These are phyloP conservation scores for Aethina tumida DNA, from an alignment of 1,140 invertebrate genomes.

Conservation along the genomic window DNA sequence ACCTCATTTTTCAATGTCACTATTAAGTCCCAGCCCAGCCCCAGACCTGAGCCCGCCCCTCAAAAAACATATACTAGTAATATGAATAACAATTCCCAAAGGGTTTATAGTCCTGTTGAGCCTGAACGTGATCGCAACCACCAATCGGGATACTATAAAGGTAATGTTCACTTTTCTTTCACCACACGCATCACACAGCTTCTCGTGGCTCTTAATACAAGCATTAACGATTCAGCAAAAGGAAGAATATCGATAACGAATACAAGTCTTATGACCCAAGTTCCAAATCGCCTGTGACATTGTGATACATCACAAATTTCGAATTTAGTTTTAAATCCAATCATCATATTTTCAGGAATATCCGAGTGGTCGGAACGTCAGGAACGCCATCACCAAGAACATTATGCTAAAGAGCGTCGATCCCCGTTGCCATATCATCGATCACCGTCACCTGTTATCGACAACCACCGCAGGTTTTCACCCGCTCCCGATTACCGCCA, in stretches of 20 bases:
- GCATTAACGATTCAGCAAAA: too few species aligned
- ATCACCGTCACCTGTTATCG: constrained; percentile 8
- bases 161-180: constrained; percentile 9
- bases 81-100: constrained; percentile 16
- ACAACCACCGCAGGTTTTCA: constrained; percentile 19
- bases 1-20: constrained; percentile 68
- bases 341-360: constrained; percentile 46
- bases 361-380: constrained; percentile 66
- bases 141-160: constrained; percentile 24
- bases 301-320: too few species aligned
- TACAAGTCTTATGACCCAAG: too few species aligned
- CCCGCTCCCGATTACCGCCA: constrained; percentile 15
- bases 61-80: constrained; percentile 19
- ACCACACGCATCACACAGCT: too few species aligned
- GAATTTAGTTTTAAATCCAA: too few species aligned
- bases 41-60: constrained; percentile 25
- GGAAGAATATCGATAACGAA: too few species aligned
- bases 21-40: constrained; percentile 55
- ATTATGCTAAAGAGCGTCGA: constrained; percentile 4
- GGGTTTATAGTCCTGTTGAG: constrained; percentile 26
- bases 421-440: constrained; percentile 13
- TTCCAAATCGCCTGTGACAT: too few species aligned
- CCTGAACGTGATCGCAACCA: constrained; percentile 24
- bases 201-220: too few species aligned
- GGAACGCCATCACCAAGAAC: constrained; percentile 24